Evolutionary conservation across 1,140 invertebrate genomes (phyloP).

Genomic region (Brachionus sp.): DNA sequence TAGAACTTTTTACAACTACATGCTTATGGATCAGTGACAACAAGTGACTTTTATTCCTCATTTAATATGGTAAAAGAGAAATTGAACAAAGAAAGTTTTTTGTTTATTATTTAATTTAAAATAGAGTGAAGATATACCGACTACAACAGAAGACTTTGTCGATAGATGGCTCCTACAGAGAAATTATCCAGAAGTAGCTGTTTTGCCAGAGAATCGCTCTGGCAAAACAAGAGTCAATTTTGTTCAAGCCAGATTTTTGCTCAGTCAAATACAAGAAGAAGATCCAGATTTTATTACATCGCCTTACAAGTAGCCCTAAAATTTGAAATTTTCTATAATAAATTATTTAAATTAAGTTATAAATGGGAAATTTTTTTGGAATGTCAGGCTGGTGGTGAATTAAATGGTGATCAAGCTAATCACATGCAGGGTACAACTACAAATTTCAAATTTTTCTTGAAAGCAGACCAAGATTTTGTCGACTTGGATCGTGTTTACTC

Average conservation of each 20-base stretch:
- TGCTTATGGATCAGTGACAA: neutral
- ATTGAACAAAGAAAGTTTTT: neutral
- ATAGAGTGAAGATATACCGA: neutral
- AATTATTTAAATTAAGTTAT: neutral
- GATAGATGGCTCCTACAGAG: constrained; percentile 10
- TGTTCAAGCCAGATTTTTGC: constrained; percentile 23
- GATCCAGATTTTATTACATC: neutral
- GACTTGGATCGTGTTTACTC: constrained; percentile 9
- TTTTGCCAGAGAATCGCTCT: neutral
- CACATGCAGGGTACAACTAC: neutral
- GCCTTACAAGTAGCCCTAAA: neutral
- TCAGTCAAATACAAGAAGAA: constrained; percentile 34
- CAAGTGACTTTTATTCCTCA: neutral
- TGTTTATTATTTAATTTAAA: neutral
- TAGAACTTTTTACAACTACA: neutral
- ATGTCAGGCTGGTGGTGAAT: constrained; percentile 26
- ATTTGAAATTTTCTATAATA: neutral
- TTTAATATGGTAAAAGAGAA: constrained; percentile 5
- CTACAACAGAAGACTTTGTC: constrained; percentile 15
- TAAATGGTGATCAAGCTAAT: neutral
- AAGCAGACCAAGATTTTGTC: neutral
- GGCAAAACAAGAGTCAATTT: constrained; percentile 19
- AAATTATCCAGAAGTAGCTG: constrained; percentile 42
- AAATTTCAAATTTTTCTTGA: constrained; percentile 20
- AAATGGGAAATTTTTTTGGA: constrained; percentile 25